phyloP scores from a whole-genome alignment of 1,140 invertebrate genomes.

The Euwallacea fornicatus region DNA sequence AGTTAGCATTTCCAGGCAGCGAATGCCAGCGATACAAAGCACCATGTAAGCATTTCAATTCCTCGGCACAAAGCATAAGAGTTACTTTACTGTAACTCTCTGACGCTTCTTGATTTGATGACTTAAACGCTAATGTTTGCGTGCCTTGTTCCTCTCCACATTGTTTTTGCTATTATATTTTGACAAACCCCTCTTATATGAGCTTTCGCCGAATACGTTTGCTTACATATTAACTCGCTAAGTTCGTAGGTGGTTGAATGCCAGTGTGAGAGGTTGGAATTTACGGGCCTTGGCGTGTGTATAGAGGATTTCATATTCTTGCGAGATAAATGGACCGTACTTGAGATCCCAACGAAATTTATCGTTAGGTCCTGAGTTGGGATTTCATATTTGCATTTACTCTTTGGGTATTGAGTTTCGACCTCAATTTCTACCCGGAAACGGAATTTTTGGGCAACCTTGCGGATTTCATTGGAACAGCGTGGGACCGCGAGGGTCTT shows the following conservation, averaged over 20 bases:
- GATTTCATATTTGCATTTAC: too few relatives aligned
- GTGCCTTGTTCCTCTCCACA: conserved; percentile 31
- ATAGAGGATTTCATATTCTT: too few relatives aligned
- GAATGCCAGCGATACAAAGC: conserved; percentile 38
- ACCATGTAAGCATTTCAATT: conserved; percentile 34
- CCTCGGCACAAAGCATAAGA: conserved; percentile 27
- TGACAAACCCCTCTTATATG: conserved; percentile 30
- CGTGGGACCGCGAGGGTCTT: too few relatives aligned
- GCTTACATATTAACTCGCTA: conserved; percentile 7
- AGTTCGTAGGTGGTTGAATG: neutral
- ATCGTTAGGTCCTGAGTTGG: too few relatives aligned
- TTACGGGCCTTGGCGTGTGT: too few relatives aligned
- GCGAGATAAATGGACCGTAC: too few relatives aligned
- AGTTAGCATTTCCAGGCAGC: conserved; percentile 28
- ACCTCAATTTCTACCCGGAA: too few relatives aligned
- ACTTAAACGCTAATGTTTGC: conserved; percentile 35
- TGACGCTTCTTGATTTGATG: conserved; percentile 33
- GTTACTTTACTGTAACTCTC: conserved; percentile 25
- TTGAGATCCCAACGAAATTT: too few relatives aligned
- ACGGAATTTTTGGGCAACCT: too few relatives aligned
- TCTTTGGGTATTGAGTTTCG: too few relatives aligned
- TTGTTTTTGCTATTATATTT: conserved; percentile 33
- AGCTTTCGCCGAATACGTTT: conserved; percentile 9
- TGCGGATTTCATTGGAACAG: too few relatives aligned
- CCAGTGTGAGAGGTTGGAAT: too few relatives aligned